Base-by-base conservation (phyloP, 2,888 invertebrate species). In the Tiliacea citrago region DNA sequence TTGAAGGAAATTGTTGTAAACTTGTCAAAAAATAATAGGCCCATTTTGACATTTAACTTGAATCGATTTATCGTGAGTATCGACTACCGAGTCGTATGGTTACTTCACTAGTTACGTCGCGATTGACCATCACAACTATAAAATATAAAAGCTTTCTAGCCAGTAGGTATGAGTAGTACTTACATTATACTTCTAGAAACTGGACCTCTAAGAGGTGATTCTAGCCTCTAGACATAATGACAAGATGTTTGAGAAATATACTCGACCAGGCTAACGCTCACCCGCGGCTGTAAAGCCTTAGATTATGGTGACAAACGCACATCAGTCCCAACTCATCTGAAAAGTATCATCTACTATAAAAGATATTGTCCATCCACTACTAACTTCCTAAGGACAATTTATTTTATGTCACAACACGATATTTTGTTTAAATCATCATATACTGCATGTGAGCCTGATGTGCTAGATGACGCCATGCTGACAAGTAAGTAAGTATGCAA, bases 401-500 rank as follows among this genome's bases (percentile, higher is more conserved):
- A 29, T 29, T 29, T 47, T 29, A 58, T 24, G 24, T 65, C 10
- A 35, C 45, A 29, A 29, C 9, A 45, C 21, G 4, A 42, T 21
- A 47, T n/a, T 39, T 12, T 68, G 8, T 29, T 13, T 4, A 47
- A 29, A 7, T 21, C 67, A 12, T 35, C 10, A 21, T 63, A 12
- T 8, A 13, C 35, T 61, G 12, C 5, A 13, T 47, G 24, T 60
- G n/a, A 55, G 35, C 16, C 16, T 29, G n/a, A 2, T 24, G 21
- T 51, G 62, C 24, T 1, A 57, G 39, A 51, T 81, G 73, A 66
- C 45, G 68, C 12, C 73, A 73, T 45, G 29, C 2, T 18, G n/a
- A 39, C 62, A 62, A 60, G 51, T 65, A n/a, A 21, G 49, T 21
- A 12, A 49, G 70, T 75, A 77, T 69, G 84, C 72, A 75, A 70